phyloP scores from a whole-genome alignment of 2,888 invertebrate species.

The Phorcus lineatus region DNA sequence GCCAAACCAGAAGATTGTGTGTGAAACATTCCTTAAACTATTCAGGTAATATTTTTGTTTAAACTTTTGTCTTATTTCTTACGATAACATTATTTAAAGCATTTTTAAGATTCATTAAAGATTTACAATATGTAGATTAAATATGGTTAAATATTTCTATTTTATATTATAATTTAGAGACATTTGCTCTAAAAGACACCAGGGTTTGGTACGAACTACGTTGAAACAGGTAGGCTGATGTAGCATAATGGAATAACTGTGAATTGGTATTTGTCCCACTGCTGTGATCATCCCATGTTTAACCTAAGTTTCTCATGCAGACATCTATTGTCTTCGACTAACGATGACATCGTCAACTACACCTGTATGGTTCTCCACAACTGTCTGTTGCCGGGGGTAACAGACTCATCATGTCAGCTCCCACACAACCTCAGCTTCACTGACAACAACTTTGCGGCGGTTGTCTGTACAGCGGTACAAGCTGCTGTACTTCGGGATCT shows the following conservation, averaged over 20 bases:
- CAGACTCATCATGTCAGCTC: not conserved
- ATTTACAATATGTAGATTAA: too few relatives aligned
- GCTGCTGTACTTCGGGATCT: not conserved
- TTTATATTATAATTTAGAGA: too few relatives aligned
- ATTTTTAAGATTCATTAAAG: too few relatives aligned
- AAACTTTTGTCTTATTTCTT: too few relatives aligned
- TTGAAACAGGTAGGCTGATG: too few relatives aligned
- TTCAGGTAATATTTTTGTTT: not conserved
- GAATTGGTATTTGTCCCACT: too few relatives aligned
- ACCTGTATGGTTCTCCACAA: constrained; percentile 55
- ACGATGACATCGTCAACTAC: constrained; percentile 50
- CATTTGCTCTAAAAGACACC: too few relatives aligned
- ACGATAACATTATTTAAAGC: too few relatives aligned
- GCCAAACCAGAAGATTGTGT: constrained; percentile 48
- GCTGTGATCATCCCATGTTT: not conserved
- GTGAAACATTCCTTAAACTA: constrained; percentile 34
- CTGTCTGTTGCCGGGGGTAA: constrained; percentile 40
- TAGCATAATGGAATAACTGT: too few relatives aligned
- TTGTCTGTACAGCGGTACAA: constrained; percentile 5
- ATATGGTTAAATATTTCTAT: too few relatives aligned
- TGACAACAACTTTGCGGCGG: not conserved
- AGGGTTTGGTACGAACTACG: too few relatives aligned
- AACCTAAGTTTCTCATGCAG: constrained; percentile 29
- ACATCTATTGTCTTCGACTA: constrained; percentile 38
- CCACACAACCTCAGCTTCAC: constrained; percentile 8